These are phyloP conservation scores for Xylota segnis DNA, from an alignment of 2,888 invertebrate species.

Conservation along the genomic window DNA sequence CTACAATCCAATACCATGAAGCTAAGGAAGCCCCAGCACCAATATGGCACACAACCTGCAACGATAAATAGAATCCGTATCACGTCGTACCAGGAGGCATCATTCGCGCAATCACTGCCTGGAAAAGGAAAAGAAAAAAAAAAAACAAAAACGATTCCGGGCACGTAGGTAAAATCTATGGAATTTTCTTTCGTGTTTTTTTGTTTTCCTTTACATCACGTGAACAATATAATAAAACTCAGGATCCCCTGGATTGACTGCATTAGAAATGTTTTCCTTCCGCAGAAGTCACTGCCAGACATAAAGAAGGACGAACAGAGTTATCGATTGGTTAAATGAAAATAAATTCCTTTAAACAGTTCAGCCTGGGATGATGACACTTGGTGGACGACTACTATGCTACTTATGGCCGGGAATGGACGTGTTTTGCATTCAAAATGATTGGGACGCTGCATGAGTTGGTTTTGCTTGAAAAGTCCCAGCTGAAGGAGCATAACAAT, in stretches of 20 bases:
- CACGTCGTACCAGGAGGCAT: constrained; percentile 59
- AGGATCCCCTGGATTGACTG: constrained; percentile 1
- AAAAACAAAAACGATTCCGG: constrained; percentile 30
- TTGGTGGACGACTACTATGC: too few species aligned
- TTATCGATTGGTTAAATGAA: constrained; percentile 53
- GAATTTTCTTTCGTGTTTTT: constrained; percentile 6
- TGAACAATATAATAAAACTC: constrained; percentile 27
- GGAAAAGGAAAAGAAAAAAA: too few species aligned
- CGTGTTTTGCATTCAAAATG: constrained; percentile 29
- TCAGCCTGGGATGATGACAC: constrained; percentile 18
- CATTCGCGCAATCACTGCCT: constrained; percentile 43
- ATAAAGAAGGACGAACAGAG: background rate
- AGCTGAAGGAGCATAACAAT: background rate
- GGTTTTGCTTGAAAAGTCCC: background rate
- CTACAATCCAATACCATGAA: background rate
- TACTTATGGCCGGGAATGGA: constrained; percentile 10
- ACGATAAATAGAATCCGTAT: constrained; percentile 48
- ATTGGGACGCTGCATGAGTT: background rate
- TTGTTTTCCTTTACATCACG: constrained; percentile 19
- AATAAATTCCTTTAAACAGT: constrained; percentile 45
- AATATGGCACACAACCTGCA: constrained; percentile 29
- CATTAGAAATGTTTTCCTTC: constrained; percentile 1
- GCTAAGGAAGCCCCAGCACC: background rate
- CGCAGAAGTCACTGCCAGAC: background rate
- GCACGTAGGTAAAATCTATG: constrained; percentile 29